These are phyloP conservation scores for Selenia dentaria DNA, from an alignment of 2,888 invertebrate species.

Conservation along the genomic window DNA sequence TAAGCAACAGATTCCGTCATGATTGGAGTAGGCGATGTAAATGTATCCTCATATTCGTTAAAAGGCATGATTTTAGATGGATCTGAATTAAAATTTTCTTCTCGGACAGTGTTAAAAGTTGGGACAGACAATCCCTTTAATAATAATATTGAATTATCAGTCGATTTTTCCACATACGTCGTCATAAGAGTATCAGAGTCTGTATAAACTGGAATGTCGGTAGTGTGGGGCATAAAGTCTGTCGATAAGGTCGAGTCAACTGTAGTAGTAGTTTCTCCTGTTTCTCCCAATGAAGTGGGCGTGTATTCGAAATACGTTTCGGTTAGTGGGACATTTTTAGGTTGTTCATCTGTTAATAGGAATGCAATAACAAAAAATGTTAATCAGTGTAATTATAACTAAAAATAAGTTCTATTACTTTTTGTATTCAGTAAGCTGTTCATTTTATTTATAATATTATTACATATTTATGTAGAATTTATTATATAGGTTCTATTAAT, in stretches of 20 bases:
- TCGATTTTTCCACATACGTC: slow-evolving; percentile 1
- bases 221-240: slow-evolving; percentile 30
- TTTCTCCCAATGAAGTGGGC: slow-evolving; percentile 53
- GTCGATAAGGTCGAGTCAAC: slow-evolving; percentile 43
- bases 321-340: slow-evolving; percentile 78
- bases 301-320: slow-evolving; percentile 65
- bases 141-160: neutral
- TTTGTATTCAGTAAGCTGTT: neutral
- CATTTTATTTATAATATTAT: neutral
- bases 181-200: slow-evolving; percentile 15
- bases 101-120: neutral
- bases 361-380: slow-evolving; percentile 66
- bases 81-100: neutral
- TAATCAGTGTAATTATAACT: slow-evolving; percentile 25
- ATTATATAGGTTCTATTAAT: too few species aligned
- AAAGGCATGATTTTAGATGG: neutral
- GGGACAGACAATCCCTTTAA: neutral
- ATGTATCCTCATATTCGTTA: neutral
- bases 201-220: slow-evolving; percentile 20
- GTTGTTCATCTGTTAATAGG: slow-evolving; percentile 81
- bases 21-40: neutral
- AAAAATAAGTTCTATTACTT: neutral
- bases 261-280: slow-evolving; percentile 45
- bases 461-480: neutral
- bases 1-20: neutral